Base-by-base conservation (phyloP, 1,140 invertebrate genomes). In the Ectropis grisescens region DNA sequence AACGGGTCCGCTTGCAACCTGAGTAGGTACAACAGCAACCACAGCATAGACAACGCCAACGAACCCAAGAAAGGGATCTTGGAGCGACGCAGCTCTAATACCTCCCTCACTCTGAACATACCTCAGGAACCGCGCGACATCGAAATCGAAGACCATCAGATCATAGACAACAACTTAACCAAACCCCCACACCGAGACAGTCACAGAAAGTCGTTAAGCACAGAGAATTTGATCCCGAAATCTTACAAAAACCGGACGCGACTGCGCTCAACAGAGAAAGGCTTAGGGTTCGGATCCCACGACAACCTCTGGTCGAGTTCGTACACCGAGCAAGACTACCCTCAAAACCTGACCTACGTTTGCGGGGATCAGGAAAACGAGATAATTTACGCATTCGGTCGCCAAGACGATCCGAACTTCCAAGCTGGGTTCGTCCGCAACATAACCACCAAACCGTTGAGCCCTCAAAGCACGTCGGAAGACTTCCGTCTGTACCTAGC, bases 401-500 rank as follows among this genome's bases (percentile, higher is more conserved):
- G 58, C 12, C 69, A 72, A 44, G 71, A 76, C n/a, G 75, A 80
- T 10, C 47, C 49, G n/a, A n/a, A n/a, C n/a, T 66, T 51, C 27
- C 66, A 75, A 23, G 41, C 37, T 13, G 69, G 66, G 1, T 83
- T 78, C 16, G 58, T 85, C 9, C 65, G 81, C 19, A 86, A 85
- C 44, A 87, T 87, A n/a, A 86, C 85, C n/a, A 87, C 85, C 0
- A 85, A 85, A 35, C 85, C 85, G 0, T 39, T 87, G 10, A 86
- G 85, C 19, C 85, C 85, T 9, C 85, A 86, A 33, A 85, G 78
- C 8, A 87, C 85, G 0, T 86, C 85, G 5, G 88, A 89, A 68
- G 88, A 89, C 52, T 89, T 89, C 40, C 86, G 88, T 53, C 59
- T 87, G 11, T 88, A 89, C 59, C 64, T 89, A 33, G 87, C 88